Conservation (phyloP, 2,797 vertebrate species). For the Etheostoma nigrum region DNA sequence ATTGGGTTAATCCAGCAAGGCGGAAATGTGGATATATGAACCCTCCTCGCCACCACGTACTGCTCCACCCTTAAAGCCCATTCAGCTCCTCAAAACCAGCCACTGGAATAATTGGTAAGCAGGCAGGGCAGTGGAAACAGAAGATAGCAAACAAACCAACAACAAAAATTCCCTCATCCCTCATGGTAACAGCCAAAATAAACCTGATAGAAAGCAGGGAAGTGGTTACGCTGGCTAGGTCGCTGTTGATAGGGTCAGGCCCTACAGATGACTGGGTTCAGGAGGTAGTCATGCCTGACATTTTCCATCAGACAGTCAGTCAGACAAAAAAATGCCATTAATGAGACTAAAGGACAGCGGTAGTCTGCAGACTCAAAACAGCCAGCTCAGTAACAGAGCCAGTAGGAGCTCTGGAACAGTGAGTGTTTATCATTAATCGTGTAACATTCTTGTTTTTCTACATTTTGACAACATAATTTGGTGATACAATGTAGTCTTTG, state of each 20-base stretch:
- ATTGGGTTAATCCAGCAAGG: slow-evolving; percentile 75
- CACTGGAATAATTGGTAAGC: slow-evolving; percentile 56
- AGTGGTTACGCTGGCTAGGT: slow-evolving; percentile 39
- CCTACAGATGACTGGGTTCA: slow-evolving; percentile 65
- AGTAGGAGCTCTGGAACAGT: background rate
- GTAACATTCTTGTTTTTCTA: background rate
- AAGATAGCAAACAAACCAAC: slow-evolving; percentile 37
- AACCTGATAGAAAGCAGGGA: slow-evolving; percentile 47
- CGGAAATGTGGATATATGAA: slow-evolving; percentile 69
- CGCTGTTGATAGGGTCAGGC: slow-evolving; percentile 61
- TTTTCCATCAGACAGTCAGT: slow-evolving; percentile 57
- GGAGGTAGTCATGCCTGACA: slow-evolving; percentile 68
- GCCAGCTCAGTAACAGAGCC: slow-evolving; percentile 13
- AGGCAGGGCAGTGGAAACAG: slow-evolving; percentile 41
- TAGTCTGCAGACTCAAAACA: slow-evolving; percentile 6
- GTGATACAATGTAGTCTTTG: background rate
- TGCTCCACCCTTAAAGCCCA: slow-evolving; percentile 45
- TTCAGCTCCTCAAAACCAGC: slow-evolving; percentile 46
- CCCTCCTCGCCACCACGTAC: slow-evolving; percentile 27
- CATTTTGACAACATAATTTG: background rate
- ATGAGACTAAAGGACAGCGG: slow-evolving; percentile 54
- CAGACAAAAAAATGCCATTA: slow-evolving; percentile 41
- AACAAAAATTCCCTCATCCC: background rate
- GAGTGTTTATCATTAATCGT: slow-evolving; percentile 17
- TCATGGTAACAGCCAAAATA: slow-evolving; percentile 43